phyloP scores from a whole-genome alignment of 2,888 invertebrate genomes.

The Drosophila testacea region DNA sequence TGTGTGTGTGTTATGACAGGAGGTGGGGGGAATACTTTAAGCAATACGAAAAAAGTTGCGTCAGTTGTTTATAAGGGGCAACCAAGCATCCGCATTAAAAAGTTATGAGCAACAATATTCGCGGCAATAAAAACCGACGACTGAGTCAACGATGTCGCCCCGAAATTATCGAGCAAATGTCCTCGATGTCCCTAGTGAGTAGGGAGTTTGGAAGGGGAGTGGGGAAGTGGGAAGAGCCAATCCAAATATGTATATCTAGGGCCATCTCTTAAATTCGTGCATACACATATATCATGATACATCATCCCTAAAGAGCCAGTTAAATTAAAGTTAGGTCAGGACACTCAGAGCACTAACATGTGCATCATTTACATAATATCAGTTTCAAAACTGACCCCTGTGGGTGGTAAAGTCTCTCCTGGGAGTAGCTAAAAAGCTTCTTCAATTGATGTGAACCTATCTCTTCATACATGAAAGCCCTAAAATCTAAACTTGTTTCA shows the following conservation, averaged over 20 bases:
- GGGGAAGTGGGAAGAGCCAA: background rate
- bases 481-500: background rate
- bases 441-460: background rate
- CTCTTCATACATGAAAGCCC: background rate
- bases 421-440: background rate
- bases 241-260: constrained; percentile 16
- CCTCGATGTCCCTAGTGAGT: constrained; percentile 5
- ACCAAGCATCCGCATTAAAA: constrained; percentile 66
- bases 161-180: constrained; percentile 52
- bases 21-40: constrained; percentile 10
- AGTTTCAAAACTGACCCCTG: constrained; percentile 3
- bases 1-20: background rate
- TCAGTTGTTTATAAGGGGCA: constrained; percentile 57
- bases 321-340: background rate
- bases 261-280: constrained; percentile 3
- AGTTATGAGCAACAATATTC: constrained; percentile 72
- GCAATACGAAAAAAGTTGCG: constrained; percentile 40
- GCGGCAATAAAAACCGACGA: constrained; percentile 69
- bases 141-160: constrained; percentile 36
- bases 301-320: background rate
- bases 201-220: no score
- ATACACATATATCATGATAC: background rate
- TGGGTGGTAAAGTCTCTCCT: background rate
- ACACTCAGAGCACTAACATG: constrained; percentile 6
- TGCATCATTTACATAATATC: constrained; percentile 7